These are phyloP conservation scores for Dendrocopos noguchii DNA, from an alignment of 2,113 vertebrate genomes.

Conservation along the genomic window DNA sequence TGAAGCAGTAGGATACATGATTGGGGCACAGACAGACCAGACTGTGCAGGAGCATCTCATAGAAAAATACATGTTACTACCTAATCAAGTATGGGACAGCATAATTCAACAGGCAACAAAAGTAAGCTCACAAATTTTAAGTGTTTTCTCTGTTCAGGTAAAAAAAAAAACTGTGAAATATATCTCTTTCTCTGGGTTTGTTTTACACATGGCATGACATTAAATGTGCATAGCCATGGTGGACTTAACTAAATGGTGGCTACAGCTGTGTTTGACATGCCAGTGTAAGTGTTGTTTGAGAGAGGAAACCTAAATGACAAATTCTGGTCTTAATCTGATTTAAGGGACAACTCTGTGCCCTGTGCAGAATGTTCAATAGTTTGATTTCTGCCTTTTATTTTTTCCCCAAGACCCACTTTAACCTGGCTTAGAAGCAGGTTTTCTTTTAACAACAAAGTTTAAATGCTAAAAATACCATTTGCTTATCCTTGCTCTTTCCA, in stretches of 20 bases:
- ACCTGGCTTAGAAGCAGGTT: neutral
- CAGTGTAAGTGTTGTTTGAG: neutral
- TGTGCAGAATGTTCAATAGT: neutral
- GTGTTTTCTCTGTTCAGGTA: neutral
- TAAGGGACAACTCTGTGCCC: neutral
- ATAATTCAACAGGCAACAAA: slow-evolving; percentile 99
- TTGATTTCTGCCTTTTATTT: neutral
- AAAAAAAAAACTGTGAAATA: neutral
- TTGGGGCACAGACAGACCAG: slow-evolving; percentile 98
- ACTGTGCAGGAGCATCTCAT: slow-evolving; percentile 97
- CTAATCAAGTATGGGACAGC: slow-evolving; percentile 99
- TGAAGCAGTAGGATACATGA: slow-evolving; percentile 99
- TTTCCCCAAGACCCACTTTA: neutral
- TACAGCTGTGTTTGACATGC: neutral
- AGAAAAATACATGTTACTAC: slow-evolving; percentile 99
- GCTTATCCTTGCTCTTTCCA: neutral
- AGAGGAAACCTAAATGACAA: neutral
- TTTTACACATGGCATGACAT: neutral
- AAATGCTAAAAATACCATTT: neutral
- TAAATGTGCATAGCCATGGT: accelerated
- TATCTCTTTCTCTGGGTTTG: neutral
- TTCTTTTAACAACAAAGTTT: neutral
- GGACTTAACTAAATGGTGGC: neutral
- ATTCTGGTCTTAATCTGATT: neutral
- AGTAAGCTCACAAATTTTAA: slow-evolving; percentile 75